Evolutionary conservation across 2,113 vertebrate genomes (phyloP).

Genomic region (Tachuris rubrigastra): DNA sequence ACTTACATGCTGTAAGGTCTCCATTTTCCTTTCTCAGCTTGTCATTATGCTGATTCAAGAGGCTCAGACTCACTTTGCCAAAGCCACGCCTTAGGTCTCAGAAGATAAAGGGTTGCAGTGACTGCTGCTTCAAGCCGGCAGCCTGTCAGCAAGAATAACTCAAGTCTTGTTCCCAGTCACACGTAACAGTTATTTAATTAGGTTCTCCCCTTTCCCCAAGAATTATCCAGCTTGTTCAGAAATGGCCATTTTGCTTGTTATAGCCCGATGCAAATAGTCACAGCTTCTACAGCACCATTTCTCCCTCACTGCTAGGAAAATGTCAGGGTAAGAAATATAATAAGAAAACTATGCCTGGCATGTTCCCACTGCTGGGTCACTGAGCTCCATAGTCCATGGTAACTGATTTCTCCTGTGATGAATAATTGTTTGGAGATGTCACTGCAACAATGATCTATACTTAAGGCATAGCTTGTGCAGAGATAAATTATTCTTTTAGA

Average conservation of each 20-base stretch:
- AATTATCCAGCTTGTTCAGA: not conserved
- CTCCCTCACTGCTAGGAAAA: not conserved
- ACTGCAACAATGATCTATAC: not conserved
- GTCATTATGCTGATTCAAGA: not conserved
- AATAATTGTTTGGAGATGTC: not conserved
- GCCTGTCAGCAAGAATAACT: not conserved
- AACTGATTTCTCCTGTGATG: not conserved
- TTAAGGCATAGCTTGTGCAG: not conserved
- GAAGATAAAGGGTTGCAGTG: not conserved
- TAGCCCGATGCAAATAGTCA: not conserved
- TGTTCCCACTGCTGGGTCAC: not conserved
- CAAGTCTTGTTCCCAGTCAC: not conserved
- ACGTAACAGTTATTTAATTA: not conserved
- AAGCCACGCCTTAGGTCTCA: not conserved
- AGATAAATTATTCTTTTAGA: slow-evolving; percentile 2
- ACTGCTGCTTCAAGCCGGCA: not conserved
- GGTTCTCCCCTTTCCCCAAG: not conserved
- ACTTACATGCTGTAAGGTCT: not conserved
- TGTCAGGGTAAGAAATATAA: not conserved
- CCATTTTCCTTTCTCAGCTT: not conserved
- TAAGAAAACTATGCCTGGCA: not conserved
- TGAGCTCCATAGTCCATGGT: not conserved
- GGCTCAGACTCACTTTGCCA: not conserved
- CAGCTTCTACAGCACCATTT: not conserved
- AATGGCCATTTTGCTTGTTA: not conserved